These are phyloP conservation scores for Catostylus mosaicus DNA, from an alignment of 30 jellyfish, hydroid and myxozoan genomes.

Conservation along the genomic window DNA sequence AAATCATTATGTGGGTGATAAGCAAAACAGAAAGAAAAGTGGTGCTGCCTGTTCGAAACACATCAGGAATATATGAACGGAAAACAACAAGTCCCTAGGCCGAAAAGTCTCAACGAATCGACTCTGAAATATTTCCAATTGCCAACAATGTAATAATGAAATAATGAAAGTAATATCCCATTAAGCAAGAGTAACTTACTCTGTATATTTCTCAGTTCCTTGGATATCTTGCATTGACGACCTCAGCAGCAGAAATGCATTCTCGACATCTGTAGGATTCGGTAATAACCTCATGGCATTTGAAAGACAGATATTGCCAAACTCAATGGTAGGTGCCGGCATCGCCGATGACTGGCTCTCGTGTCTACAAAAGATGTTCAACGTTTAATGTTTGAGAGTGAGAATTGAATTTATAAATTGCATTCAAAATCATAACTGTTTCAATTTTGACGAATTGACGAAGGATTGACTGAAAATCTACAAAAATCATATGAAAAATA, in stretches of 20 bases:
- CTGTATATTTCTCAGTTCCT: slow-evolving; percentile 55
- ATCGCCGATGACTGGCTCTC: slow-evolving; percentile 96
- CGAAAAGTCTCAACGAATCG: no score
- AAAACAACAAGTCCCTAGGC: no score
- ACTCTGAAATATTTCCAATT: no score
- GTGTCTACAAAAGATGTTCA: slow-evolving; percentile 40
- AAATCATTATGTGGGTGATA: no score
- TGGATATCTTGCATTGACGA: slow-evolving; percentile 51
- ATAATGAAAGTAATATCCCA: no score
- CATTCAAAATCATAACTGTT: not conserved
- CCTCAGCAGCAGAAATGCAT: slow-evolving; percentile 44
- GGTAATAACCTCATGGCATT: slow-evolving; percentile 92
- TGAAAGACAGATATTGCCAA: slow-evolving; percentile 86
- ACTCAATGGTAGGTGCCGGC: slow-evolving; percentile 93
- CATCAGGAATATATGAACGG: no score
- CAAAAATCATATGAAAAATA: no score
- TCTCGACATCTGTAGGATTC: slow-evolving; percentile 45
- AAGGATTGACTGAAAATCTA: no score
- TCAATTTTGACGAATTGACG: no score
- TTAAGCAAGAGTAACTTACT: slow-evolving; percentile 35
- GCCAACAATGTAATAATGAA: no score
- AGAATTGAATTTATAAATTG: not conserved
- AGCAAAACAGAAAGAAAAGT: no score
- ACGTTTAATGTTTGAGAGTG: not conserved
- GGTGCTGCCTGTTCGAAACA: no score